Percentiles rank a stretch among this genome's conserved stretches.
phyloP scores from a whole-genome alignment of 2,888 invertebrate genomes.

The Hedya salicella region DNA sequence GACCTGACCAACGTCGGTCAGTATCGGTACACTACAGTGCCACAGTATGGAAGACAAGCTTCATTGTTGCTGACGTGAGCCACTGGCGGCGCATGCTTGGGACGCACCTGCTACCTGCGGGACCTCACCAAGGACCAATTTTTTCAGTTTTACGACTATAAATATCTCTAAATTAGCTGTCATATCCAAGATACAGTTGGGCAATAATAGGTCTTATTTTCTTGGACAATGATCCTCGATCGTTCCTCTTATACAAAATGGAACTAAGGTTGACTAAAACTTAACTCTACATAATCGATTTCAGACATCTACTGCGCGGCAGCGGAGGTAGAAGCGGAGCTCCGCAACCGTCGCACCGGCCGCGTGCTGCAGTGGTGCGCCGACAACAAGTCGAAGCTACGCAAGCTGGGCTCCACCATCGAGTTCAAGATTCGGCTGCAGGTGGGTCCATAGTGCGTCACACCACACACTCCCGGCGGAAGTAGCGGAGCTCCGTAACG shows the following conservation, averaged over 20 bases:
- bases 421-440: constrained; percentile 96
- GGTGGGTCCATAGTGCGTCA: constrained; percentile 59
- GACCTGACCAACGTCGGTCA: constrained; percentile 94
- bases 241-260: too few species aligned
- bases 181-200: too few species aligned
- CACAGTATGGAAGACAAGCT: too few species aligned
- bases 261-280: too few species aligned
- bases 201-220: too few species aligned
- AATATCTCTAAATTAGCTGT: too few species aligned
- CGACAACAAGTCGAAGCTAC: constrained; percentile 97
- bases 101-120: constrained; percentile 87
- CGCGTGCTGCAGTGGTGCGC: constrained; percentile 98
- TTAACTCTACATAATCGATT: background rate
- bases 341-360: constrained; percentile 91
- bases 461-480: too few species aligned
- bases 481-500: too few species aligned
- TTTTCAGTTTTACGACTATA: constrained; percentile 62
- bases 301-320: constrained; percentile 93
- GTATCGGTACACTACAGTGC: background rate
- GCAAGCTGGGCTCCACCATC: constrained; percentile 97
- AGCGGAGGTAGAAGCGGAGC: constrained; percentile 93
- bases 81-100: constrained; percentile 96
- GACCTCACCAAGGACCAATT: constrained; percentile 97
- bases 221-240: too few species aligned
- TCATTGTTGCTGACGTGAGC: too few species aligned